Base-by-base conservation (phyloP, 2,888 invertebrate species). In the Temnothorax ravouxi region DNA sequence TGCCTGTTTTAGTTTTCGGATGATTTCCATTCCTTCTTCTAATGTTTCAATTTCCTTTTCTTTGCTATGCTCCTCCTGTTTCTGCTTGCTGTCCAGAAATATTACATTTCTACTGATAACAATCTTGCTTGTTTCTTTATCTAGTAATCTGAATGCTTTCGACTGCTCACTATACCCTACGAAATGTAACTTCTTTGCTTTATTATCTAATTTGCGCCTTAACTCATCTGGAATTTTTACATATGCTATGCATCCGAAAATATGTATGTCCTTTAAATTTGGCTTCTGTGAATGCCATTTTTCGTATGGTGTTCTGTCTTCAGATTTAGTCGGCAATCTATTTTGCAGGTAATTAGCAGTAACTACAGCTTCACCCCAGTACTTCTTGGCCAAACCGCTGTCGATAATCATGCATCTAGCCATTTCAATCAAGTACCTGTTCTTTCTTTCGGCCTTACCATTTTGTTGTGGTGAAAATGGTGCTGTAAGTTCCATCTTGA, bases 291-390 rank as follows among this genome's bases (percentile, higher is more conserved):
- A 21, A 21, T 41, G 13, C 64, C 64, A 64, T 64, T 13, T 41
- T 41, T 64, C 41, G 11, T 62, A 54, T 21, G 72, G 54, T 18
- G 56, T 72, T 18, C 8, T 41, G n/a, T n/a, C n/a, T 6, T 9
- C 5, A 8, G 72, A 34, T 6, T 21, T 72, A 15, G 25, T 34
- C 0, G 56, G 72, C 5, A 72, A n/a, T 21, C 56, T 72, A 25
- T 72, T 72, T 38, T 72, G 72, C 3, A 72, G 9, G 8, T 61
- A 34, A 47, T 75, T 75, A 25, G 18, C 75, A 0, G 75, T 75
- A 13, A 25, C 44, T 18, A 75, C 34, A 6, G 75, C 75, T 11
- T 75, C 75, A 8, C 75, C 41, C 75, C 75, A 75, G 25, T 75
- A 75, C 3, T 64, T 64, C 15, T 64, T 64, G 1, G 41, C 6